phyloP scores from a whole-genome alignment of 2,888 invertebrate genomes.

The Pachliopta kotzebuea region DNA sequence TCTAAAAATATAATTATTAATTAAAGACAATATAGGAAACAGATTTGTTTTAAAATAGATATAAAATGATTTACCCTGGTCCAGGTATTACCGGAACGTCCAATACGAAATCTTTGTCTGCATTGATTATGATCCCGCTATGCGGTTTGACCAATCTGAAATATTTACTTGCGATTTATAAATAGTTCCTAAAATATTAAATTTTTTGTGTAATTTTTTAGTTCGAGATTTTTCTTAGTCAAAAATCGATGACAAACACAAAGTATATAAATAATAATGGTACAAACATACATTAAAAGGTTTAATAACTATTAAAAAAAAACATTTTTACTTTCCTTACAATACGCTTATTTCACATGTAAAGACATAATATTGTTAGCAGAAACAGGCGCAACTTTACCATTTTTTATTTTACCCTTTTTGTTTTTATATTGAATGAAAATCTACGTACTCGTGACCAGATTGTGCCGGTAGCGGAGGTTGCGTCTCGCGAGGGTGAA shows the following conservation, averaged over 20 bases:
- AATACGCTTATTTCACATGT: background rate
- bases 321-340: background rate
- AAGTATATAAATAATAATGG: background rate
- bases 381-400: no score
- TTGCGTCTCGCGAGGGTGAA: conserved; percentile 47
- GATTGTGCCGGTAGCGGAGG: conserved; percentile 65
- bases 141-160: conserved; percentile 65
- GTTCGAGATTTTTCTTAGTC: background rate
- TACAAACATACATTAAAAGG: background rate
- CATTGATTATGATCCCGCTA: conserved; percentile 66
- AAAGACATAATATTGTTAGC: no score
- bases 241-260: background rate
- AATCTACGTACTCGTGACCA: conserved; percentile 53
- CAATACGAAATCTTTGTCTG: conserved; percentile 54
- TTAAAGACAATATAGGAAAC: background rate
- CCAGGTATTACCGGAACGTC: conserved; percentile 57
- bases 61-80: conserved; percentile 37
- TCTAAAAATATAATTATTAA: background rate
- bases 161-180: conserved; percentile 30
- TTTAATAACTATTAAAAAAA: background rate
- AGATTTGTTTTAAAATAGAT: background rate
- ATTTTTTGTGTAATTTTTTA: background rate
- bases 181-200: conserved; percentile 9
- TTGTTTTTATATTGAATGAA: no score
- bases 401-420: no score